These are phyloP conservation scores for Mionectes macconnelli DNA, from an alignment of 2,113 vertebrate genomes.

Conservation along the genomic window DNA sequence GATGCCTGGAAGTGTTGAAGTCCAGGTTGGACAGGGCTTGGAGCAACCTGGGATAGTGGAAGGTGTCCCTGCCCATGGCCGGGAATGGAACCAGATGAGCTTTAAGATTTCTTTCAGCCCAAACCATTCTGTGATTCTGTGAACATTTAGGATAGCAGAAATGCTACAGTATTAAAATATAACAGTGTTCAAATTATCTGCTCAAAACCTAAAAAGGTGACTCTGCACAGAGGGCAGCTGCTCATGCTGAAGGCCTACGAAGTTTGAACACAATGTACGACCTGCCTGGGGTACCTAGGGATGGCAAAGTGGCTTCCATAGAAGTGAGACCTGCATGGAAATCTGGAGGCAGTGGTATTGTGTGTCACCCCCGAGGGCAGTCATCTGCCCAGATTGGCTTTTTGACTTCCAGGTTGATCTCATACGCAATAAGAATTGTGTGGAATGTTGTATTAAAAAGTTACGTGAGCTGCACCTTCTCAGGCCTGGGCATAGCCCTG, in stretches of 20 bases:
- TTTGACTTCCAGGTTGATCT: neutral
- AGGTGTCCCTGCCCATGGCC: neutral
- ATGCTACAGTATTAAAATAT: neutral
- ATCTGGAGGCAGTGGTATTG: neutral
- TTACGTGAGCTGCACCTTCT: neutral
- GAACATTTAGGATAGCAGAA: neutral
- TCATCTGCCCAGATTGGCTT: neutral
- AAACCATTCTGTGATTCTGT: neutral
- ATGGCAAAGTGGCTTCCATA: neutral
- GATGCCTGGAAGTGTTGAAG: neutral
- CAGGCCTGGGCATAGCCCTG: accelerated
- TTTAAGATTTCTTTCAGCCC: neutral
- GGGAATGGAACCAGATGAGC: neutral
- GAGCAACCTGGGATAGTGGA: accelerated
- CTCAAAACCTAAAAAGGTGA: neutral
- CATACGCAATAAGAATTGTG: neutral
- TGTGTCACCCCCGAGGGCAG: accelerated
- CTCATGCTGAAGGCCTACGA: neutral
- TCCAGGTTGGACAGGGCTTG: neutral
- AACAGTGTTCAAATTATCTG: neutral
- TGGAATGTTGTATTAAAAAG: neutral
- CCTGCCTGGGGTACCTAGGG: neutral
- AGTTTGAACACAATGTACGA: accelerated
- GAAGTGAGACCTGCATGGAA: accelerated
- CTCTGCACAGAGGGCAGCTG: too few relatives aligned